Evolutionary conservation across 1,140 invertebrate genomes (phyloP).

Genomic region (Micrasema longulum): DNA sequence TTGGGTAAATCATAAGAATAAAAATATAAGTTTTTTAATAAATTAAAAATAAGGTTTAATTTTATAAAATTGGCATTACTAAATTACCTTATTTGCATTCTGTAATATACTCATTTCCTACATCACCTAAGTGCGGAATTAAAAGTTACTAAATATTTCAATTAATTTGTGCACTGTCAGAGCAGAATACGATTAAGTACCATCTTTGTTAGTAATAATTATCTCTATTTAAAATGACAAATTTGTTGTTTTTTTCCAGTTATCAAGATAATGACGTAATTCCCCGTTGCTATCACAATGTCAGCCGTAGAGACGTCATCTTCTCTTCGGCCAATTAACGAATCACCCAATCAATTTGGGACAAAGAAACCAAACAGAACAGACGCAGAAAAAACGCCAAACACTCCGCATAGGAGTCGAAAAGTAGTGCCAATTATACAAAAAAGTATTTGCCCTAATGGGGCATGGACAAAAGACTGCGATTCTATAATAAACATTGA

Average conservation of each 20-base stretch:
- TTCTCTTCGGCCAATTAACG: background rate
- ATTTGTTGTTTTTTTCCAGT: slow-evolving; percentile 23
- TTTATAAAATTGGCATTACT: too few species aligned
- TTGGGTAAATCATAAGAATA: too few species aligned
- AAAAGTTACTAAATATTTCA: too few species aligned
- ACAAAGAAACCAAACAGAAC: slow-evolving; percentile 1
- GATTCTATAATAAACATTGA: slow-evolving; percentile 23
- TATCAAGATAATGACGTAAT: background rate
- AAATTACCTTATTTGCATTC: too few species aligned
- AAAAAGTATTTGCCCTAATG: slow-evolving; percentile 6
- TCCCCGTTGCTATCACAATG: background rate
- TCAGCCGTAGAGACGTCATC: slow-evolving; percentile 8
- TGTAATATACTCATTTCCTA: too few species aligned
- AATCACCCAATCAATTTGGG: background rate
- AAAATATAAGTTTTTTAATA: too few species aligned
- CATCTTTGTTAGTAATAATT: too few species aligned
- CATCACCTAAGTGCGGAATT: too few species aligned
- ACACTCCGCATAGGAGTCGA: slow-evolving; percentile 19
- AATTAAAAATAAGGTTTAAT: too few species aligned
- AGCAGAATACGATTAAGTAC: too few species aligned
- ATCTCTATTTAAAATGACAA: too few species aligned
- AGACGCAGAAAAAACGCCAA: slow-evolving; percentile 12
- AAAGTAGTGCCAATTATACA: slow-evolving; percentile 16
- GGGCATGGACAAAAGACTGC: slow-evolving; percentile 33
- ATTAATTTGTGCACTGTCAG: too few species aligned